phyloP scores from a whole-genome alignment of 2,888 invertebrate genomes.

The Lathronympha strigana region DNA sequence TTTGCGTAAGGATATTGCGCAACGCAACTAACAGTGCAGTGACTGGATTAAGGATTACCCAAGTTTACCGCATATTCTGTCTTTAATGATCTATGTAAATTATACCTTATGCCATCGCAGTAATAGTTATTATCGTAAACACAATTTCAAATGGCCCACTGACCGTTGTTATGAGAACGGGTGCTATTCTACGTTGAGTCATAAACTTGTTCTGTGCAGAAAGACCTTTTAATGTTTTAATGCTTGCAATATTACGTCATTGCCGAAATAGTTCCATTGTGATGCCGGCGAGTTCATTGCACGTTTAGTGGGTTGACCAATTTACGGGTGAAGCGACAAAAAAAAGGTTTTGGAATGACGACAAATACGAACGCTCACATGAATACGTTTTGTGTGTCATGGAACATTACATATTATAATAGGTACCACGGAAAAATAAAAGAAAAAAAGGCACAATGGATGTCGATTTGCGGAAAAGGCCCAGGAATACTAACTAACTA shows the following conservation, averaged over 20 bases:
- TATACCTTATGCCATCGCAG: slow-evolving; percentile 26
- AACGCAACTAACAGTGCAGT: slow-evolving; percentile 26
- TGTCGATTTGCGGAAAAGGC: too few species aligned
- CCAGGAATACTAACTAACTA: too few species aligned
- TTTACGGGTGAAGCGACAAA: not conserved
- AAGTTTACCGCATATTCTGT: slow-evolving; percentile 18
- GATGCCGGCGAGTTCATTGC: slow-evolving; percentile 16
- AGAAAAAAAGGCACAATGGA: too few species aligned
- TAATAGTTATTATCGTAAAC: slow-evolving; percentile 6
- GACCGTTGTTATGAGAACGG: slow-evolving; percentile 31
- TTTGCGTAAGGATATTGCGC: slow-evolving; percentile 28
- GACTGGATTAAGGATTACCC: slow-evolving; percentile 34
- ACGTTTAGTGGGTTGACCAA: slow-evolving; percentile 9
- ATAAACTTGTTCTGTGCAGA: slow-evolving; percentile 37
- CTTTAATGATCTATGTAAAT: slow-evolving; percentile 12
- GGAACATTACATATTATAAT: too few species aligned
- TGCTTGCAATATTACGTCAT: slow-evolving; percentile 32
- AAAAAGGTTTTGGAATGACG: not conserved
- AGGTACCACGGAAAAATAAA: too few species aligned
- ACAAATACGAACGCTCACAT: not conserved
- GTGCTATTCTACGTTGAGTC: slow-evolving; percentile 31
- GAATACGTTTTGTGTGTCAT: too few species aligned
- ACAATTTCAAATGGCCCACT: slow-evolving; percentile 20
- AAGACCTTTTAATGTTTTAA: slow-evolving; percentile 23
- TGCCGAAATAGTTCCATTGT: slow-evolving; percentile 25